phyloP scores from a whole-genome alignment of 2,888 invertebrate genomes.

The Hipparchia semele region DNA sequence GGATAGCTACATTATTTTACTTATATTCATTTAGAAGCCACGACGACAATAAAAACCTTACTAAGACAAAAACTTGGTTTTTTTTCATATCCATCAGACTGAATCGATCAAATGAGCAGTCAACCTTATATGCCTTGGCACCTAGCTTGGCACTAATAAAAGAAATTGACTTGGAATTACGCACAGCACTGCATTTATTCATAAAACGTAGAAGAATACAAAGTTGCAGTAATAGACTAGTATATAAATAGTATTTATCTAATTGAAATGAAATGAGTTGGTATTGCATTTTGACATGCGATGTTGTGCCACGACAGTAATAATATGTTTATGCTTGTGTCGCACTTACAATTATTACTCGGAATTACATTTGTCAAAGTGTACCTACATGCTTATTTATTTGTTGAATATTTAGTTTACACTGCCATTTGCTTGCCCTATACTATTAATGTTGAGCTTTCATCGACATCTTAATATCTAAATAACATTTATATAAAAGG shows the following conservation, averaged over 20 bases:
- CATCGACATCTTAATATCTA: background rate
- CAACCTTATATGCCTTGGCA: no score
- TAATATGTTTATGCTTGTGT: background rate
- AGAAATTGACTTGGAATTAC: background rate
- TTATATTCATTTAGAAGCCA: no score
- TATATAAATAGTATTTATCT: background rate
- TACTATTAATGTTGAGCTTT: background rate
- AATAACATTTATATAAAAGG: no score
- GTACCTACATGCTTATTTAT: background rate
- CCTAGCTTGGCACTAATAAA: background rate
- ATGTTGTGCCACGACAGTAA: background rate
- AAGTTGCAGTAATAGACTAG: background rate
- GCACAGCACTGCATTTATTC: background rate
- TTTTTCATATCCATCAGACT: no score
- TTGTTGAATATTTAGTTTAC: background rate
- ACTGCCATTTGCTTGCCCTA: background rate
- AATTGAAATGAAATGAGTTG: constrained; percentile 4
- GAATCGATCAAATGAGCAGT: no score
- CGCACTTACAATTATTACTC: background rate
- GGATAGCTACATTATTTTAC: no score
- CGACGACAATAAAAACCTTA: no score
- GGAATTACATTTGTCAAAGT: constrained; percentile 15
- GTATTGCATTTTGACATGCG: constrained; percentile 3
- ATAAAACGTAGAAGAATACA: background rate
- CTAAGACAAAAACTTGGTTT: no score